A percentile compares a stretch with the other conserved stretches of the same genome.
Evolutionary conservation across 2,113 vertebrate genomes (phyloP).

Genomic region (Mixornis gularis): DNA sequence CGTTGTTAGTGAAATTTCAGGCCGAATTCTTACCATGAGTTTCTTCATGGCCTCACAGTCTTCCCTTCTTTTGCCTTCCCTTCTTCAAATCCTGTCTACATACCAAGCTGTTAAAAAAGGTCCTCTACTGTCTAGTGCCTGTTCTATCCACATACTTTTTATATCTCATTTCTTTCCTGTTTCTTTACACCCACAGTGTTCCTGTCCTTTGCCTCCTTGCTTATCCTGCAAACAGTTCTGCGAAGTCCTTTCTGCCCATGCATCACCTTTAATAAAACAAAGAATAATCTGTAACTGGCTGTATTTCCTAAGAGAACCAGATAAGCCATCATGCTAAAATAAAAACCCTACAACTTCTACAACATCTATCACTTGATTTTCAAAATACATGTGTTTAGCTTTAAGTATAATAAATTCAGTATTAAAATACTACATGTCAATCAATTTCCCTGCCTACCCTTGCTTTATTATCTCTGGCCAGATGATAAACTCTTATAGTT

Average conservation of each 20-base stretch:
- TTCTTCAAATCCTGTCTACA: not conserved
- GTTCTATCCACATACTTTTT: not conserved
- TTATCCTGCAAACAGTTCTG: not conserved
- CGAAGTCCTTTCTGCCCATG: not conserved
- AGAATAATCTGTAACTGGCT: not conserved
- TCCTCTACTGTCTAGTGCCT: not conserved
- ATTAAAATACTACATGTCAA: not conserved
- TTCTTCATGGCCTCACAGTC: not conserved
- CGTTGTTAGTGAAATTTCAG: constrained; percentile 22
- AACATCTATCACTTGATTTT: not conserved
- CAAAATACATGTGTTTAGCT: not conserved
- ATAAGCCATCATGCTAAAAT: not conserved
- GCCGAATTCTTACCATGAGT: not conserved
- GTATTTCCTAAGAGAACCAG: not conserved
- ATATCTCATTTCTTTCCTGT: not conserved
- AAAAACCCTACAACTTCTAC: not conserved
- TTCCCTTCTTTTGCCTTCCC: not conserved
- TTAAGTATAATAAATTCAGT: not conserved
- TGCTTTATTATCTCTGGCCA: not conserved
- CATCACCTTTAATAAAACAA: not conserved
- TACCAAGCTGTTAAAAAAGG: not conserved
- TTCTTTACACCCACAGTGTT: not conserved
- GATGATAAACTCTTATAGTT: not conserved
- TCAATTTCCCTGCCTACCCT: not conserved
- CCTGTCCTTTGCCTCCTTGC: not conserved